Evolutionary conservation across 1,140 invertebrate genomes (phyloP).

Genomic region (Sminthurides bifidus): DNA sequence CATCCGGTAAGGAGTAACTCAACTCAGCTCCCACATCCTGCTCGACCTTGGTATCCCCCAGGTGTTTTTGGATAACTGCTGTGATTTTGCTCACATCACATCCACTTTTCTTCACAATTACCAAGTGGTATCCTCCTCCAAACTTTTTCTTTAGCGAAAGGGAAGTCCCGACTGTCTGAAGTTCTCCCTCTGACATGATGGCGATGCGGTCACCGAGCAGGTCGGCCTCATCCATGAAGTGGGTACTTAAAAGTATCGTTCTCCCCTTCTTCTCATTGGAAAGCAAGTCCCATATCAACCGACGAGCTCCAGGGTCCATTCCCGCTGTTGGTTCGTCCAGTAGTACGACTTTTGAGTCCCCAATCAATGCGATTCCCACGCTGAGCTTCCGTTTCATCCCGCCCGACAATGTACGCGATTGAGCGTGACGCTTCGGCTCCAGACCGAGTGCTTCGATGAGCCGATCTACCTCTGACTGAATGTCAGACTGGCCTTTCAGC

Average conservation of each 20-base stretch:
- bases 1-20: conserved; percentile 35
- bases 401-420: conserved; percentile 48
- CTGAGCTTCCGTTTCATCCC: conserved; percentile 45
- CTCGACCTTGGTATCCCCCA: conserved; percentile 39
- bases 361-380: conserved; percentile 42
- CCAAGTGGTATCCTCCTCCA: conserved; percentile 43
- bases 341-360: conserved; percentile 34
- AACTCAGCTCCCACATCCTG: conserved; percentile 43
- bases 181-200: conserved; percentile 45
- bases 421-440: conserved; percentile 47
- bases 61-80: conserved; percentile 37
- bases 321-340: conserved; percentile 37
- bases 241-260: conserved; percentile 47
- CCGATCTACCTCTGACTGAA: conserved; percentile 42
- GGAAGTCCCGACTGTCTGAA: conserved; percentile 45
- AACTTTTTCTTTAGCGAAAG: conserved; percentile 46
- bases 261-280: conserved; percentile 35
- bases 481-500: background rate
- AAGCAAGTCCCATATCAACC: conserved; percentile 45
- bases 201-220: conserved; percentile 46
- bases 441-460: conserved; percentile 44
- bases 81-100: conserved; percentile 39
- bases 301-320: conserved; percentile 49
- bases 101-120: conserved; percentile 36
- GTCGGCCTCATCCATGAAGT: conserved; percentile 50